Evolutionary conservation across 2,888 invertebrate genomes (phyloP).

Genomic region (Strigamia transsilvanica): DNA sequence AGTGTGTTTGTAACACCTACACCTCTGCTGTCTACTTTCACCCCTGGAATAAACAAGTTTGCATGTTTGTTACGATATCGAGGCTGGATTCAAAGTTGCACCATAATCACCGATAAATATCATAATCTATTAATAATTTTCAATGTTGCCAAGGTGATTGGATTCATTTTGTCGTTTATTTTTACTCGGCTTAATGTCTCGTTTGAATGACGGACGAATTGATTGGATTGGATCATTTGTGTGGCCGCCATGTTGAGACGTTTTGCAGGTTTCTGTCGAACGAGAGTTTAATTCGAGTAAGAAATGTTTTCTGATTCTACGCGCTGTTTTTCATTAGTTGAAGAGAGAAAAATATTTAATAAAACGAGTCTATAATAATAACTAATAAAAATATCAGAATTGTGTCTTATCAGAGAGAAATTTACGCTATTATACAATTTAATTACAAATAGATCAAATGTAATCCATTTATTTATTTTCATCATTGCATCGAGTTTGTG

Average conservation of each 20-base stretch:
- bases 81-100: background rate
- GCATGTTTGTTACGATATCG: background rate
- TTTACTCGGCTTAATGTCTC: background rate
- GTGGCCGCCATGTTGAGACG: too few relatives aligned
- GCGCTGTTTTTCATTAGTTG: background rate
- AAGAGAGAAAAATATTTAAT: background rate
- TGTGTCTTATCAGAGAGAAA: background rate
- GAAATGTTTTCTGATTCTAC: background rate
- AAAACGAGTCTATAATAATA: background rate
- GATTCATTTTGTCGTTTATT: background rate
- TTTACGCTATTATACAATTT: background rate
- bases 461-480: too few relatives aligned
- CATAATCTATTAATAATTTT: background rate
- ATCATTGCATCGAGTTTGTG: too few relatives aligned
- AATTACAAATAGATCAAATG: background rate
- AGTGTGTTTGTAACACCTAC: too few relatives aligned
- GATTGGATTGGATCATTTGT: too few relatives aligned
- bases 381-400: background rate
- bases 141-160: background rate
- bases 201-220: background rate
- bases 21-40: too few relatives aligned
- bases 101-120: slow-evolving; percentile 6
- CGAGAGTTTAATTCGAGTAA: background rate
- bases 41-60: too few relatives aligned
- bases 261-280: background rate